These are phyloP conservation scores for Phaonia tiefii DNA, from an alignment of 2,888 invertebrate species.

Conservation along the genomic window DNA sequence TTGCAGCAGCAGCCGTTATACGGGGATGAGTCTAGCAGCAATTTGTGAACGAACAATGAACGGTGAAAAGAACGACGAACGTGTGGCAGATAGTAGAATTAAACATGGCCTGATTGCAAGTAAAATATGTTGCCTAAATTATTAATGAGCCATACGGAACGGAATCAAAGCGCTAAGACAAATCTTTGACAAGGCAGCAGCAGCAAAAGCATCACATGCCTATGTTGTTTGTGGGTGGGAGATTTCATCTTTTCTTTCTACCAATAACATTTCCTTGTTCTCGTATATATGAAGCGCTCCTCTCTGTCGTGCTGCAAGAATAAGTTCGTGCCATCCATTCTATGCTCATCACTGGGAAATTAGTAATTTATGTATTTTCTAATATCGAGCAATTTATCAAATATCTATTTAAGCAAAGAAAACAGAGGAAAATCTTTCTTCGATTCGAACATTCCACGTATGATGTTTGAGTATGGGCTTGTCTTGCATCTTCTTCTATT, in stretches of 20 bases:
- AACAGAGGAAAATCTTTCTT: neutral
- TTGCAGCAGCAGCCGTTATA: neutral
- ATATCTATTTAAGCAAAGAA: conserved; percentile 39
- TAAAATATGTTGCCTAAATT: conserved; percentile 66
- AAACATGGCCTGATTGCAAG: conserved; percentile 65
- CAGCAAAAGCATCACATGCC: conserved; percentile 27
- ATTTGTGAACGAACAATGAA: conserved; percentile 20
- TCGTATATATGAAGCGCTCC: neutral
- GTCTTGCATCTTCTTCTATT: neutral
- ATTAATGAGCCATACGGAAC: conserved; percentile 62
- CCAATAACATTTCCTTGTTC: conserved; percentile 6
- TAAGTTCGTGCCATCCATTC: conserved; percentile 1
- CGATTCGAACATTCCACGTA: conserved; percentile 12
- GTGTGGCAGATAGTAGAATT: conserved; percentile 2
- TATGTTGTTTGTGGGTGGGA: conserved; percentile 20
- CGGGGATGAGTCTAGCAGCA: neutral
- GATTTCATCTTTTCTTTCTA: conserved; percentile 15
- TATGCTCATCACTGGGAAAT: conserved; percentile 45
- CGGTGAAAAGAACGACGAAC: neutral
- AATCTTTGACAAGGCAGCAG: neutral
- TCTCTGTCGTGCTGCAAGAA: conserved; percentile 30
- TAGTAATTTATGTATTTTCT: conserved; percentile 65
- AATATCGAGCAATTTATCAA: conserved; percentile 64
- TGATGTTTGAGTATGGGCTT: neutral
- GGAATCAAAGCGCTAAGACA: conserved; percentile 41